Conservation (phyloP, 2,888 invertebrate species). For the Catonia carolina region DNA sequence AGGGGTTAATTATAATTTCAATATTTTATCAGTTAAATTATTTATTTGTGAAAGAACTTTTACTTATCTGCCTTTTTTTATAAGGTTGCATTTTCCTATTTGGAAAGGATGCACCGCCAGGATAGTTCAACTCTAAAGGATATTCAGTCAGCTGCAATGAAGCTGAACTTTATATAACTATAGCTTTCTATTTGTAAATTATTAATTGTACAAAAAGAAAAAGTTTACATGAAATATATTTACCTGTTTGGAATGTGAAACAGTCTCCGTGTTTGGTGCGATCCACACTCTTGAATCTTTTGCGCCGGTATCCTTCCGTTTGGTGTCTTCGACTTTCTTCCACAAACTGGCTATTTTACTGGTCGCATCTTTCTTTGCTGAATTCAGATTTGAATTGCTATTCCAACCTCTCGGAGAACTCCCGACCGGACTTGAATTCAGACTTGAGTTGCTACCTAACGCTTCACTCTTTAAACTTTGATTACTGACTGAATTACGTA, state of each 20-base stretch:
- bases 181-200: no score
- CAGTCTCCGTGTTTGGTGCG: slow-evolving; percentile 29
- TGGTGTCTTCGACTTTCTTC: slow-evolving; percentile 68
- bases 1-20: no score
- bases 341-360: slow-evolving; percentile 75
- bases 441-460: slow-evolving; percentile 38
- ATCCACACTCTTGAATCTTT: slow-evolving; percentile 58
- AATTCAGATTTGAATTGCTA: slow-evolving; percentile 55
- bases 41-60: no score
- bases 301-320: slow-evolving; percentile 49
- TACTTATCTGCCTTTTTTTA: no score
- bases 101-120: no score
- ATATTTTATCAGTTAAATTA: no score
- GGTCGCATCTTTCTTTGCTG: slow-evolving; percentile 42
- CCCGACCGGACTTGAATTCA: slow-evolving; percentile 42
- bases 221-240: no score
- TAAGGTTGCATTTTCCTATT: no score
- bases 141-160: no score
- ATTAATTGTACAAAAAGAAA: no score
- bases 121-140: no score
- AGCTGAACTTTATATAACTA: no score
- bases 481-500: slow-evolving; percentile 34
- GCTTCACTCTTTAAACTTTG: slow-evolving; percentile 34
- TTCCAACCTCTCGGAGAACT: slow-evolving; percentile 49
- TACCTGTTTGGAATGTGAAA: slow-evolving; percentile 26